These are phyloP conservation scores for Calvadosia cruxmelitensis DNA, from an alignment of 30 jellyfish, hydroid and myxozoan genomes.

Conservation along the genomic window DNA sequence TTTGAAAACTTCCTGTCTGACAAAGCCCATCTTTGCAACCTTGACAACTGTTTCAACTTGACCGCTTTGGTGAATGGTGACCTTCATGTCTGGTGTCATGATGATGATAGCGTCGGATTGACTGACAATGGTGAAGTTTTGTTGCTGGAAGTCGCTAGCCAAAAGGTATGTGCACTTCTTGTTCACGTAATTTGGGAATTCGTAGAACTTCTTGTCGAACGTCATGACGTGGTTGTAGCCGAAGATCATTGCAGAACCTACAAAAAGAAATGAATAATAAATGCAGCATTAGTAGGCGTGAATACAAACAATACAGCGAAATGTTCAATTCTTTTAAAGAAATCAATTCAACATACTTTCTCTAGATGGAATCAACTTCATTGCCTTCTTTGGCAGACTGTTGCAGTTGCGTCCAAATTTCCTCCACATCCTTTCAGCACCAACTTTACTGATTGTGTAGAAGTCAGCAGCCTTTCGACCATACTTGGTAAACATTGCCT, in stretches of 20 bases:
- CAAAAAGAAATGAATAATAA: background rate
- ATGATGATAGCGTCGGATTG: conserved; percentile 70
- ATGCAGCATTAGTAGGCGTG: background rate
- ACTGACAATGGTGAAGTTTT: conserved; percentile 71
- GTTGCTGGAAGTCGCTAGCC: conserved; percentile 85
- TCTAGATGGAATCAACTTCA: background rate
- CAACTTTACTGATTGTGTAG: conserved; percentile 2
- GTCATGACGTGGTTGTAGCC: conserved; percentile 82
- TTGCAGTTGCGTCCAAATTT: background rate
- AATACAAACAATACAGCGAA: too few relatives aligned
- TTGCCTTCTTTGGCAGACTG: background rate
- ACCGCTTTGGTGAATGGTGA: conserved; percentile 50
- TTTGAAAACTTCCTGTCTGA: conserved; percentile 17
- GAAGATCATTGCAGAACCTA: conserved; percentile 73
- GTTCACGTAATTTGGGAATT: conserved; percentile 45
- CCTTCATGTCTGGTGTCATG: conserved; percentile 80
- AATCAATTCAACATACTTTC: too few relatives aligned
- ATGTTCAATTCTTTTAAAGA: too few relatives aligned
- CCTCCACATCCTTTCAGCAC: background rate
- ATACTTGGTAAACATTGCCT: conserved; percentile 7
- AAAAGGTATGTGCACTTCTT: conserved; percentile 70
- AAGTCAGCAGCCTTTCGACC: conserved; percentile 5
- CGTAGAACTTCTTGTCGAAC: conserved; percentile 73
- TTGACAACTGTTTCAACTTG: conserved; percentile 41
- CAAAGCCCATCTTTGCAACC: conserved; percentile 23